phyloP scores from a whole-genome alignment of 2,888 invertebrate species.

The Taphrorychus bicolor region DNA sequence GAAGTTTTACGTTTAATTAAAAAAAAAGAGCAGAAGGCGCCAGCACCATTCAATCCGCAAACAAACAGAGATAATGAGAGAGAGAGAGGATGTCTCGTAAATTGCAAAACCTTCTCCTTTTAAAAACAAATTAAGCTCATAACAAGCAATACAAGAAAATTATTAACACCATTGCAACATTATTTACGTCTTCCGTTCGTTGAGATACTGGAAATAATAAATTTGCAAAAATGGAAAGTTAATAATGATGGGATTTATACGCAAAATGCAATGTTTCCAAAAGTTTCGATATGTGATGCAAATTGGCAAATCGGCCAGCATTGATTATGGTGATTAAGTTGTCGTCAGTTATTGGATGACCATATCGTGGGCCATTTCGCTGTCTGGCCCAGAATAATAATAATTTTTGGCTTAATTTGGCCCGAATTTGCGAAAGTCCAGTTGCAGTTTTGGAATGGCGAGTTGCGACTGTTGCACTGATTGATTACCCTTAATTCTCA shows the following conservation, averaged over 20 bases:
- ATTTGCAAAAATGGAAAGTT: slow-evolving; percentile 1
- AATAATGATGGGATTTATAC: neutral
- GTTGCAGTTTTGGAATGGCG: neutral
- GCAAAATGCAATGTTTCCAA: neutral
- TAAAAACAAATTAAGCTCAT: neutral
- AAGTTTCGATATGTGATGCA: neutral
- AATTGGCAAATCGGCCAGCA: neutral
- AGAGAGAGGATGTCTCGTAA: neutral
- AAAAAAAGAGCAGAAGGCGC: neutral
- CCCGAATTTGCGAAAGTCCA: neutral
- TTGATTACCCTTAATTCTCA: too few species aligned
- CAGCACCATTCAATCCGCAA: neutral
- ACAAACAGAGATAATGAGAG: too few species aligned
- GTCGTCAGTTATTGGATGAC: neutral
- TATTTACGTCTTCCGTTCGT: neutral
- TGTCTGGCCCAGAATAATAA: neutral
- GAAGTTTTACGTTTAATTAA: too few species aligned
- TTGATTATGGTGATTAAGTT: slow-evolving; percentile 1
- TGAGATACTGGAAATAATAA: neutral
- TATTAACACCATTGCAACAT: neutral
- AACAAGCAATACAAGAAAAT: neutral
- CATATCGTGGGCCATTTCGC: neutral
- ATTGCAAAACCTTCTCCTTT: neutral
- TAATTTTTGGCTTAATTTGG: neutral
- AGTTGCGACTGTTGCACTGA: neutral